These are phyloP conservation scores for Coelinius sp. DNA, from an alignment of 2,888 invertebrate species.

Conservation along the genomic window DNA sequence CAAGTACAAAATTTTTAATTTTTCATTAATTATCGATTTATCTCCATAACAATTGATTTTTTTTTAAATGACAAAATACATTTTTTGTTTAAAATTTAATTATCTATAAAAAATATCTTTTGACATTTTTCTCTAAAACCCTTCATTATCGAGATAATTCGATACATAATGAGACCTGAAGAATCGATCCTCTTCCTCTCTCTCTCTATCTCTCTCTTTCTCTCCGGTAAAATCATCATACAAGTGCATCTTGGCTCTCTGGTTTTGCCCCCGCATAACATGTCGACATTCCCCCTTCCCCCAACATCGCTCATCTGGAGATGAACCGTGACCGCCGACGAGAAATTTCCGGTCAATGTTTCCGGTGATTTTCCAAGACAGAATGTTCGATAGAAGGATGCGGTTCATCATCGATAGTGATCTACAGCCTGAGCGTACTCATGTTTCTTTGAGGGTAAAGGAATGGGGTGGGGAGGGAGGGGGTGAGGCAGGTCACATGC, in stretches of 20 bases:
- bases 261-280: slow-evolving; percentile 2
- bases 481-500: slow-evolving; percentile 12
- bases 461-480: slow-evolving; percentile 28
- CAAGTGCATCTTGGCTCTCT: slow-evolving; percentile 48
- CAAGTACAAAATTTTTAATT: too few relatives aligned
- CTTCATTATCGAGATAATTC: too few relatives aligned
- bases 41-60: too few relatives aligned
- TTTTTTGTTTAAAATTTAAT: too few relatives aligned
- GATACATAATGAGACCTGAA: too few relatives aligned
- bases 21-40: too few relatives aligned
- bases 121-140: too few relatives aligned
- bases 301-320: slow-evolving; percentile 33
- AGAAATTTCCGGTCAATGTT: slow-evolving; percentile 63
- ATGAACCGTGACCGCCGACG: slow-evolving; percentile 58
- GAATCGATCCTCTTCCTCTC: too few relatives aligned
- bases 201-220: slow-evolving; percentile 54
- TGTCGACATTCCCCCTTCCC: neutral
- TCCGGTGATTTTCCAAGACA: slow-evolving; percentile 46
- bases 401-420: slow-evolving; percentile 36
- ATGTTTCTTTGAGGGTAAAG: slow-evolving; percentile 4
- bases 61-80: too few relatives aligned
- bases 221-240: slow-evolving; percentile 61
- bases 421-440: slow-evolving; percentile 12
- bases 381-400: slow-evolving; percentile 34
- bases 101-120: too few relatives aligned